Evolutionary conservation across 1,140 invertebrate species (phyloP), one percentile per base, ranked within the genome.

Genomic region (Brachionus rubens): DNA sequence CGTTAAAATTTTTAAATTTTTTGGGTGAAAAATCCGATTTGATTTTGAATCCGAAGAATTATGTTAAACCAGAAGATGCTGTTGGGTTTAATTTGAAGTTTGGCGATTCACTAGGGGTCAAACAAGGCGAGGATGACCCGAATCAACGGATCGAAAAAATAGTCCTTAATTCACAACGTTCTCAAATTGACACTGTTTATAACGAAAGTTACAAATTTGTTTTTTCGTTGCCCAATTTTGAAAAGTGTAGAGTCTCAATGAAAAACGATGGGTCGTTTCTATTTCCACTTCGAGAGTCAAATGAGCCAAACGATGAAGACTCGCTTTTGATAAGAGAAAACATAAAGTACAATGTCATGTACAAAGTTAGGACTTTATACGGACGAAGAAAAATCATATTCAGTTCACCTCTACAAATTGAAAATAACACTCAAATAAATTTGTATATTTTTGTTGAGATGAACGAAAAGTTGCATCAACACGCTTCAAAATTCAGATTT

Each of bases 1-100:
- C 68, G 19, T 40, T 72, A 16, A 72, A 72, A 54, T 72, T 72
- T 48, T 72, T 72, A 30, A 72, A 72, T 50, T 72, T 72, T 41
- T 10, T 72, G 2, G 68, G 68, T 28, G 46, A 72, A 72, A 26
- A 72, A 40, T 72, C 46, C n/a, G 46, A 72, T 33, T 46, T 72
- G 2, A 24, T 50, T 14, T 19, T 72, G 19, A 36, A 36, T 28
- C 1, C 3, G 5, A 12, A 21, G 19, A 30, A 36, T 30, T 50
- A 16, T 14, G 2, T 72, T 4, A 72, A 72, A 46, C 16, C 19
- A n/a, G 46, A 72, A 40, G 19, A 72, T 72, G 68, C 68, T 0
- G 6, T 72, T 14, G 36, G 46, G 28, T 72, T 54, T 14, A 72
- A 72, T 43, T 16, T 65, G 3, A 65, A 43, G 19, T 65, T 30